A percentile compares a stretch with the other conserved stretches of the same genome.
phyloP scores from a whole-genome alignment of 1,140 invertebrate species.

The Drosophila rufa region DNA sequence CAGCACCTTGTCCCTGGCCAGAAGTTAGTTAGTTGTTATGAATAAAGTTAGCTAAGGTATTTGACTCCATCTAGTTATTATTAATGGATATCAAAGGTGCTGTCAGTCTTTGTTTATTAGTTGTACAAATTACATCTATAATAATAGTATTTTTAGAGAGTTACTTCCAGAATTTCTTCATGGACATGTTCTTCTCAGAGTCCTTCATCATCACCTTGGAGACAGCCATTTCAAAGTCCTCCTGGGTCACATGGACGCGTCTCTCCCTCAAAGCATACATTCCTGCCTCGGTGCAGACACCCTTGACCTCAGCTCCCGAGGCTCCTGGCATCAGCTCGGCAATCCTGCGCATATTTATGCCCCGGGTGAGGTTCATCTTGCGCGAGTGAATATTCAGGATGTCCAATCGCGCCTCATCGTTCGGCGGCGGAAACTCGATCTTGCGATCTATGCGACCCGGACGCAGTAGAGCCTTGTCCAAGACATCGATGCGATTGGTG shows the following conservation, averaged over 20 bases:
- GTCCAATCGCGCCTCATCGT: constrained; percentile 98
- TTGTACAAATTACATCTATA: background rate
- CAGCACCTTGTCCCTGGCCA: constrained; percentile 52
- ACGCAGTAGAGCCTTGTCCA: constrained; percentile 98
- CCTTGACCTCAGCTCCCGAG: constrained; percentile 99
- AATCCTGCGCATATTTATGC: constrained; percentile 99
- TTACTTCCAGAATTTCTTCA: constrained; percentile 99
- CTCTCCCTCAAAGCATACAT: constrained; percentile 99
- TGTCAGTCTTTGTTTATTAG: constrained; percentile 2
- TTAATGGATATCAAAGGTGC: background rate
- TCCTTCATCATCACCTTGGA: constrained; percentile 99
- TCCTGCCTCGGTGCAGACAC: constrained; percentile 99
- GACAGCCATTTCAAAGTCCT: constrained; percentile 99
- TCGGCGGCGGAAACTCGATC: constrained; percentile 99
- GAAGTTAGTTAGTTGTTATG: constrained; percentile 16
- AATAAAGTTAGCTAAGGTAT: constrained; percentile 31
- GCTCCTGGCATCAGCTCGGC: constrained; percentile 99
- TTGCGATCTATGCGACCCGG: constrained; percentile 99
- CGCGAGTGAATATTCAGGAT: constrained; percentile 99
- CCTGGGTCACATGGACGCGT: constrained; percentile 99
- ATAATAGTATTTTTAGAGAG: background rate
- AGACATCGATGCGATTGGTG: constrained; percentile 99
- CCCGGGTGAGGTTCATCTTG: constrained; percentile 99
- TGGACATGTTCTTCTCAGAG: constrained; percentile 99
- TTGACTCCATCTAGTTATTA: background rate